Conservation (phyloP, 1,140 invertebrate species). For the Potamilus streckersoni region DNA sequence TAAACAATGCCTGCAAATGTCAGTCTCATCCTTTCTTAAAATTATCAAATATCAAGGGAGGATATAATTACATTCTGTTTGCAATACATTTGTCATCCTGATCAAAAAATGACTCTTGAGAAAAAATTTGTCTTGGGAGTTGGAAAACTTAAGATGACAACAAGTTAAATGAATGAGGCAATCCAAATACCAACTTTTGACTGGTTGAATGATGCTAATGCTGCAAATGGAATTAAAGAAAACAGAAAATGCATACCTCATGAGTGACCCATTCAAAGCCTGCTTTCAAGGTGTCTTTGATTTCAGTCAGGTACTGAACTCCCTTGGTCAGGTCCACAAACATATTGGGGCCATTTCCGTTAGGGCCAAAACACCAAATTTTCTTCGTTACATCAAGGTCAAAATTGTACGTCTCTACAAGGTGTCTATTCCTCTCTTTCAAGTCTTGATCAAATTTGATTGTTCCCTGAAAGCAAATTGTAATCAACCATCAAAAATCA, state of each 20-base stretch:
- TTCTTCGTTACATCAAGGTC: slow-evolving; percentile 98
- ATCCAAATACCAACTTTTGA: too few relatives aligned
- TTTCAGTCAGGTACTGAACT: slow-evolving; percentile 96
- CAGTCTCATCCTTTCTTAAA: too few relatives aligned
- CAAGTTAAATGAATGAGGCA: too few relatives aligned
- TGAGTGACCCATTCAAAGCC: slow-evolving; percentile 99
- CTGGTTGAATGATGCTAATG: too few relatives aligned
- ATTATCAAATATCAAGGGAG: too few relatives aligned
- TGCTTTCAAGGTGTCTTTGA: slow-evolving; percentile 90
- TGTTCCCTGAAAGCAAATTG: slow-evolving; percentile 75
- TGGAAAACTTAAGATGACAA: too few relatives aligned
- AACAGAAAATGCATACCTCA: slow-evolving; percentile 73
- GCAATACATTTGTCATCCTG: too few relatives aligned
- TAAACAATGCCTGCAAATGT: too few relatives aligned
- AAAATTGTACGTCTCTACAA: slow-evolving; percentile 96
- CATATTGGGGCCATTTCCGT: slow-evolving; percentile 97
- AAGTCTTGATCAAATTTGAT: slow-evolving; percentile 96
- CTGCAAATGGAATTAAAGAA: background rate
- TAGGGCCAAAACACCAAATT: slow-evolving; percentile 99
- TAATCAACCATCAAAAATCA: too few relatives aligned
- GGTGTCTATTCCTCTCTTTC: slow-evolving; percentile 91
- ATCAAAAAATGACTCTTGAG: too few relatives aligned
- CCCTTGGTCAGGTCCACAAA: slow-evolving; percentile 98
- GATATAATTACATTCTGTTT: too few relatives aligned
- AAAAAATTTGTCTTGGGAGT: too few relatives aligned